Evolutionary conservation across 1,140 invertebrate species (phyloP), one percentile per base, ranked within the genome.

Genomic region (Drosophila subobscura): DNA sequence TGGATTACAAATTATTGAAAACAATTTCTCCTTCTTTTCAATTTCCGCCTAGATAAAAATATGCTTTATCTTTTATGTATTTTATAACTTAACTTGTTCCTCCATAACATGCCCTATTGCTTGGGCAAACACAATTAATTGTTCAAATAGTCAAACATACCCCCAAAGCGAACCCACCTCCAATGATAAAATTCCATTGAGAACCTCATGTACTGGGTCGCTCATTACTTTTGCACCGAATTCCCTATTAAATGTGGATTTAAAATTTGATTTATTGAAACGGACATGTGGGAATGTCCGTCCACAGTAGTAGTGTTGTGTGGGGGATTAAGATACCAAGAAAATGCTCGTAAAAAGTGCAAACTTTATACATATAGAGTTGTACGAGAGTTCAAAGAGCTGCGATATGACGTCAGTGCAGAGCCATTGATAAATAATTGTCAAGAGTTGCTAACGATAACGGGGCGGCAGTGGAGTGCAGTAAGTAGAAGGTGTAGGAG

Each of bases 341-440:
- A 25, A 33, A 14, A 60, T 46, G 37, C 40, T 41, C 16, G 16
- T 20, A 20, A 20, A 20, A 20, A 20, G 16, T 1, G 16, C 16
- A 20, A 20, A 20, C 16, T 20, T 20, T 20, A 20, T 20, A 20
- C 16, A 58, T 29, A 44, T 10, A 47, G 46, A 40, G 33, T 29
- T 8, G 5, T 20, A 25, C 3, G 3, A 64, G 46, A 67, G 79
- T 84, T 75, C 75, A 79, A 78, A 83, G 53, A 71, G 55, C 64
- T 52, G 52, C 27, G 44, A 58, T 52, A 72, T 83, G 56, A 84
- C 75, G 79, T 74, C 65, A 76, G 55, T 22, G 44, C 1, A 22
- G 37, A 33, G 29, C 40, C 72, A 75, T 75, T 75, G 72, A 75
- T 75, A 75, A 75, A 75, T 65, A 61, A 66, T 37, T 12, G 45